Base-by-base conservation (phyloP, 2,888 invertebrate genomes). In the Macrosoma leucophasiata region DNA sequence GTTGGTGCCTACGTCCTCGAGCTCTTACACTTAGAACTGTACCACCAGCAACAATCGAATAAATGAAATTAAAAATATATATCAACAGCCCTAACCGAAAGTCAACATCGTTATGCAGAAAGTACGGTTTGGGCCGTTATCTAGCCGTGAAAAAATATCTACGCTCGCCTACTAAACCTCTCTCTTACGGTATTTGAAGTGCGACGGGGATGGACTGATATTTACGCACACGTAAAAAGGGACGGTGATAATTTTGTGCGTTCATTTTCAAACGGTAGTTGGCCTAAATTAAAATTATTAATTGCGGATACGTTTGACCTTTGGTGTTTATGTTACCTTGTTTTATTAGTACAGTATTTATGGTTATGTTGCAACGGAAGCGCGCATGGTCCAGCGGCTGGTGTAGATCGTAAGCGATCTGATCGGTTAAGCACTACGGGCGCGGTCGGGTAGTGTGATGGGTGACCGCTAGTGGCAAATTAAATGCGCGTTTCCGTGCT, bases 141-240 rank as follows among this genome's bases (percentile, higher is more conserved):
- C 71, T 81, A 76, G 68, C 78, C 67, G 74, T 71, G 72, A 78
- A 81, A 81, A 82, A 81, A 76, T 66, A 62, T 48, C 55, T 52
- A 43, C 44, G 52, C 66, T 66, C 79, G 73, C 79, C 78, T 74
- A 74, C 76, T 51, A 41, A 35, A 49, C 58, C 59, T 59, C 60
- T 65, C 55, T 62, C 70, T 75, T 75, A 79, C 81, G 79, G 81
- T 81, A 79, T 81, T 81, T 78, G 73, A 62, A 65, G 78, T 51
- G 73, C 46, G 68, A 79, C 45, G 52, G 60, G 48, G 72, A 73
- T 39, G 49, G 58, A 43, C 31, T 49, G 39, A 44, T 38, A 39
- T 38, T 44, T 52, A 50, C 42, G 28, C 38, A 36, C 43, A 46
- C 45, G 60, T 47, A 53, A 60, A 59, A 71, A 48, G 39, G 64